A percentile compares a stretch with the other conserved stretches of the same genome.
phyloP scores from a whole-genome alignment of 2,888 invertebrate genomes.

The Drosophila dives region DNA sequence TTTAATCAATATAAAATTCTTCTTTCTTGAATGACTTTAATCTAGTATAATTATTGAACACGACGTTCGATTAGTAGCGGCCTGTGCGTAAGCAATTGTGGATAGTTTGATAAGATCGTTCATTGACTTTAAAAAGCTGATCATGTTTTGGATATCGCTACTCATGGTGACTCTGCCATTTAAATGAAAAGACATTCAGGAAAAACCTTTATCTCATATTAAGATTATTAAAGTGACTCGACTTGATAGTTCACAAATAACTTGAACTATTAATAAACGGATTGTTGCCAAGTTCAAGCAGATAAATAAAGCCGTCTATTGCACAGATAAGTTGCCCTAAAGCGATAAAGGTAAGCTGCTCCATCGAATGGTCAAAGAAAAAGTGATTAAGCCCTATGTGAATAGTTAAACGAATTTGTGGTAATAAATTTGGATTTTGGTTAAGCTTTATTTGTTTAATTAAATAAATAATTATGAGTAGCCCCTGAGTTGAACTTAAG shows the following conservation, averaged over 20 bases:
- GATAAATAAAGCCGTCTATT: constrained; percentile 64
- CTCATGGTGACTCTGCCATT: neutral
- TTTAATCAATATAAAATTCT: neutral
- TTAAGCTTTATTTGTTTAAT: constrained; percentile 45
- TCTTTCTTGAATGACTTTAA: neutral
- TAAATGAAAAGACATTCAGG: neutral
- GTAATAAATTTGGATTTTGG: constrained; percentile 16
- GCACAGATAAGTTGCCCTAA: constrained; percentile 55
- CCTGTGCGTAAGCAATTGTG: neutral
- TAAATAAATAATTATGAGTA: constrained; percentile 48
- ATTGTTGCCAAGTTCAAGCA: constrained; percentile 47
- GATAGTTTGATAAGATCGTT: neutral
- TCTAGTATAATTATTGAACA: neutral
- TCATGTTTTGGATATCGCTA: neutral
- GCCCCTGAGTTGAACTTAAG: constrained; percentile 64
- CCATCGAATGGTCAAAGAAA: constrained; percentile 39
- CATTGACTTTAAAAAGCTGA: neutral
- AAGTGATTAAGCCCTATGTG: neutral
- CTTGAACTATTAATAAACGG: neutral
- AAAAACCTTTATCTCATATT: neutral
- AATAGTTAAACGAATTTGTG: neutral
- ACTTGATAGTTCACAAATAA: too few species aligned
- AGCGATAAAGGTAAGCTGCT: constrained; percentile 62
- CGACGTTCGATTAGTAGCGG: neutral
- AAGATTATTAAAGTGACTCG: neutral